Conservation (phyloP, 2,797 vertebrate species). For the Coilia nasus region DNA sequence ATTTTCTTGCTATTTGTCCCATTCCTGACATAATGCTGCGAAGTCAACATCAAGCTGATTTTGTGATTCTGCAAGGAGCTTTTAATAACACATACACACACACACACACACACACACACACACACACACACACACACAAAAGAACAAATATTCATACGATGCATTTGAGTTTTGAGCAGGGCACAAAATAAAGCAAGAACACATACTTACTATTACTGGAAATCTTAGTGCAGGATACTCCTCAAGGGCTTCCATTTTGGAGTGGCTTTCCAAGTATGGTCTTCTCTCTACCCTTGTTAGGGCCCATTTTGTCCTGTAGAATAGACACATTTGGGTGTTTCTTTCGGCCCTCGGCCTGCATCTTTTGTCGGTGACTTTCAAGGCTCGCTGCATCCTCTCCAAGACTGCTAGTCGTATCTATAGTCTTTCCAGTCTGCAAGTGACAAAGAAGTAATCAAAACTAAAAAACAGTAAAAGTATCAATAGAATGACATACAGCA, state of each 20-base stretch:
- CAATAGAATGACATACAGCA: background rate
- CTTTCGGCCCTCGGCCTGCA: background rate
- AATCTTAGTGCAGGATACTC: conserved; percentile 19
- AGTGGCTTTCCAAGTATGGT: background rate
- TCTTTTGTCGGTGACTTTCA: background rate
- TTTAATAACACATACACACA: background rate
- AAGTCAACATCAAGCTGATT: conserved; percentile 20
- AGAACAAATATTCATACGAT: background rate
- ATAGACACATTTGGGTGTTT: background rate
- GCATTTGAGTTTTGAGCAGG: background rate
- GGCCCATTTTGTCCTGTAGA: background rate
- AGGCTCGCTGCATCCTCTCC: background rate
- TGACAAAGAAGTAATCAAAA: background rate
- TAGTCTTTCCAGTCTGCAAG: background rate
- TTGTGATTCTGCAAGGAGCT: background rate
- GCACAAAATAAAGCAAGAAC: background rate
- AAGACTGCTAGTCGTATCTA: background rate
- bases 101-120: conserved; percentile 19
- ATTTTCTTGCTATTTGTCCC: background rate
- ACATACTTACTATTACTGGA: conserved; percentile 7
- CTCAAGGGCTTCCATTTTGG: background rate
- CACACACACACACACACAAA: background rate
- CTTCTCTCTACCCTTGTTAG: conserved; percentile 8
- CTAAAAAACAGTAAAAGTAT: background rate
- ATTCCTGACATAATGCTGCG: background rate